These are phyloP conservation scores for Eonycteris spelaea DNA, from an alignment of 2,113 vertebrate species.

Conservation along the genomic window DNA sequence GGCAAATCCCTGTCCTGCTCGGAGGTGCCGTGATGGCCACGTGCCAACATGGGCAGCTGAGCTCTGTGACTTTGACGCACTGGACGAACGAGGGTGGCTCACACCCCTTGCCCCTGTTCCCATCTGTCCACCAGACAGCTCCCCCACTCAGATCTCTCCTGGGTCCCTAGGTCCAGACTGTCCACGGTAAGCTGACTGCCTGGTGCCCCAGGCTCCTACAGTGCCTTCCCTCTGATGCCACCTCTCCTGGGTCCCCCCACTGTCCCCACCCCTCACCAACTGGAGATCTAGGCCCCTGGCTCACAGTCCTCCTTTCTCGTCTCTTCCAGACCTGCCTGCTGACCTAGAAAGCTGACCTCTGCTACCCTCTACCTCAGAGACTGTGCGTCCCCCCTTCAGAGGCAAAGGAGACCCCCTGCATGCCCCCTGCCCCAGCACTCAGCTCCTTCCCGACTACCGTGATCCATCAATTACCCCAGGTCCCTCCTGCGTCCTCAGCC, in stretches of 20 bases:
- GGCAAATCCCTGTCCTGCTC: too few relatives aligned
- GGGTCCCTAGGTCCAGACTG: neutral
- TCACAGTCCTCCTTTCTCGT: neutral
- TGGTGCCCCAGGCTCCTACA: neutral
- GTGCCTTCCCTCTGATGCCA: neutral
- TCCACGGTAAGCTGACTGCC: too few relatives aligned
- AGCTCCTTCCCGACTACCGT: neutral
- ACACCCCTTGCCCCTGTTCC: neutral
- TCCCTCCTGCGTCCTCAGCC: neutral
- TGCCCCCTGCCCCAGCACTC: neutral
- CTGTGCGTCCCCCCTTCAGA: neutral
- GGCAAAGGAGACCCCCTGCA: neutral
- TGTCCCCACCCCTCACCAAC: neutral
- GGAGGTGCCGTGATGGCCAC: neutral
- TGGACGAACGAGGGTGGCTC: accelerated
- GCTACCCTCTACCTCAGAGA: neutral
- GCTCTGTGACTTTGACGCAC: accelerated
- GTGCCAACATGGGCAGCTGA: too few relatives aligned
- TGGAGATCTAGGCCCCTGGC: neutral
- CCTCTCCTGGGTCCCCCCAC: neutral
- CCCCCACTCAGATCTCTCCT: neutral
- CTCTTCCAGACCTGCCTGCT: neutral
- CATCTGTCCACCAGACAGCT: neutral
- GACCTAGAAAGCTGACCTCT: neutral
- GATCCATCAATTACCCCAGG: neutral